A percentile compares a stretch with the other conserved stretches of the same genome.
Evolutionary conservation across 2,888 invertebrate genomes (phyloP).

Genomic region (Heliconius erato): DNA sequence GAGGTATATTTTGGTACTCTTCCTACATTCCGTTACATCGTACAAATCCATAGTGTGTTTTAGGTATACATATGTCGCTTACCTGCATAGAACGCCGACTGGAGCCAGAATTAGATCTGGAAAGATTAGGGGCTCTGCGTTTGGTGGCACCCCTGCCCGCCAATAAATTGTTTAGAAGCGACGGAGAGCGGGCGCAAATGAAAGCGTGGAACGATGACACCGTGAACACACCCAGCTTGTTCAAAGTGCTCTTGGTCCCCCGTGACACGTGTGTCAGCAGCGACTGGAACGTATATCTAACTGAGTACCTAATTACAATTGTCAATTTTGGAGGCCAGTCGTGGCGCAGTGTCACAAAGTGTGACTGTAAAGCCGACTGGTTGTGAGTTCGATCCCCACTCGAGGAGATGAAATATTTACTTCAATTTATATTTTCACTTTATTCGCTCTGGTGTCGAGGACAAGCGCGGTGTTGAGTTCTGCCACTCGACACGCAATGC

Average conservation of each 20-base stretch:
- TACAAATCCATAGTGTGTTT: background rate
- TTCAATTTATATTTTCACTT: too few relatives aligned
- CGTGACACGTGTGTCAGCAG: conserved; percentile 97
- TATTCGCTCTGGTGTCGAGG: too few relatives aligned
- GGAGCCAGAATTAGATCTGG: conserved; percentile 95
- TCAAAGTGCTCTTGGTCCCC: conserved; percentile 96
- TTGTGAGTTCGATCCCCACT: too few relatives aligned
- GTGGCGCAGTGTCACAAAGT: too few relatives aligned
- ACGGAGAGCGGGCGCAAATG: conserved; percentile 98
- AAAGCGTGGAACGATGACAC: conserved; percentile 99
- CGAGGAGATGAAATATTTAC: too few relatives aligned
- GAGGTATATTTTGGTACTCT: too few relatives aligned
- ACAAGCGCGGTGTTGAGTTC: too few relatives aligned
- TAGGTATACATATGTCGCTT: conserved; percentile 55
- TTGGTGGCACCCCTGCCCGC: conserved; percentile 96
- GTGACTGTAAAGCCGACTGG: too few relatives aligned
- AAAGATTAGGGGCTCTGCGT: conserved; percentile 94
- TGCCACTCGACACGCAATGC: too few relatives aligned
- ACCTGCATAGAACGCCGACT: conserved; percentile 95
- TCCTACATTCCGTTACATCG: background rate
- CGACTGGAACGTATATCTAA: conserved; percentile 89
- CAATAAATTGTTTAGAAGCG: conserved; percentile 95
- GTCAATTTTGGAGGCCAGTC: background rate
- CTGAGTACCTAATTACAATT: conserved; percentile 35
- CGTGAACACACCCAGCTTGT: conserved; percentile 98